phyloP scores from a whole-genome alignment of 1,140 invertebrate species.

The Drosophila erecta region DNA sequence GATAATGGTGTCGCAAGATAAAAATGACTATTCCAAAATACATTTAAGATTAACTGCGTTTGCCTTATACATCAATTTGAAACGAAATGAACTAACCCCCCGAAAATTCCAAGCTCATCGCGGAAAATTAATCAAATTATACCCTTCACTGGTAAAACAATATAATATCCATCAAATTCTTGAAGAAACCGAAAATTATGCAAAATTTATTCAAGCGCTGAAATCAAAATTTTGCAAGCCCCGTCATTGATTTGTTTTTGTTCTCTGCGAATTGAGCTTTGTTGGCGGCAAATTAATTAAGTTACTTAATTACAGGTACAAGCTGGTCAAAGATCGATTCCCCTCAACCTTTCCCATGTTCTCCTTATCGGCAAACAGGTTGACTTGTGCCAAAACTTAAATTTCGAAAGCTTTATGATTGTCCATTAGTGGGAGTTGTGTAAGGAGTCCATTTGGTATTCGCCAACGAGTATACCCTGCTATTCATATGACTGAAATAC shows the following conservation, averaged over 20 bases:
- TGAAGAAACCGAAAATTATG: constrained; percentile 62
- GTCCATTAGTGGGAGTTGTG: constrained; percentile 16
- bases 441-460: background rate
- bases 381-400: constrained; percentile 66
- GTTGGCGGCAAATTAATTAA: constrained; percentile 69
- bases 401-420: constrained; percentile 21
- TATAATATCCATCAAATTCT: constrained; percentile 62
- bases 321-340: constrained; percentile 31
- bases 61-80: constrained; percentile 3
- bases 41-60: constrained; percentile 4
- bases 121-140: constrained; percentile 60
- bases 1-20: background rate
- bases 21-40: constrained; percentile 7
- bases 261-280: constrained; percentile 23
- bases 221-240: constrained; percentile 45
- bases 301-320: constrained; percentile 73
- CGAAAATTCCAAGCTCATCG: constrained; percentile 22
- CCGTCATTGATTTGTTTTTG: constrained; percentile 14
- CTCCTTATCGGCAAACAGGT: constrained; percentile 44
- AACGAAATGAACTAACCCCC: constrained; percentile 19
- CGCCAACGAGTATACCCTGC: background rate
- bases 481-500: background rate
- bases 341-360: constrained; percentile 2
- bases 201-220: constrained; percentile 58
- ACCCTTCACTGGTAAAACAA: constrained; percentile 48